Evolutionary conservation across 2,888 invertebrate species (phyloP).

Genomic region (Notocelia uddmanniana): DNA sequence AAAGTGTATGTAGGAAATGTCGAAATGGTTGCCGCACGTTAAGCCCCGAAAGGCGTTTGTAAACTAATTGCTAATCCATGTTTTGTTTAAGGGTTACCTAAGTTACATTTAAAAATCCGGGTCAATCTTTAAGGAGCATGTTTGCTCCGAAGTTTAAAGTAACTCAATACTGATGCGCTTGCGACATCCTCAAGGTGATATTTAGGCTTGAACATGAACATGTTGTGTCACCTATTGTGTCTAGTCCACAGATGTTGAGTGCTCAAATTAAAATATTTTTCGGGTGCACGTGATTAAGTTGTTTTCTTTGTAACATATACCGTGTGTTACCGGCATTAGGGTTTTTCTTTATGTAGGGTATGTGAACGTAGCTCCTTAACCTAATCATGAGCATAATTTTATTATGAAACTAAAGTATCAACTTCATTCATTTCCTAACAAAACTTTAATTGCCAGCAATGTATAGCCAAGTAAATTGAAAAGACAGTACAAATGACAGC

Average conservation of each 20-base stretch:
- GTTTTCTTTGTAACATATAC: no score
- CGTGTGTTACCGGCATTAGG: no score
- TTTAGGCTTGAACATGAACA: not conserved
- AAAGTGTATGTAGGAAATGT: conserved; percentile 30
- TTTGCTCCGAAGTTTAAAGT: conserved; percentile 24
- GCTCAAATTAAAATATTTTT: not conserved
- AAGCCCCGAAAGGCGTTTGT: conserved; percentile 39
- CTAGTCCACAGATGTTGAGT: not conserved
- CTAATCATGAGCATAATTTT: no score
- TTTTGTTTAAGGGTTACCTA: conserved; percentile 45
- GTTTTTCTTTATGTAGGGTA: no score
- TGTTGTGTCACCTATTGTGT: conserved; percentile 18
- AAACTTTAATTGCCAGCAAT: no score
- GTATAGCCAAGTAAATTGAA: no score
- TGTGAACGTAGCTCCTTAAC: no score
- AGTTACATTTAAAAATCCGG: conserved; percentile 37
- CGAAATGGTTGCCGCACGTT: conserved; percentile 28
- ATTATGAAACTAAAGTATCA: no score
- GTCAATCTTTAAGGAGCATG: conserved; percentile 34
- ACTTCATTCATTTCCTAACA: no score
- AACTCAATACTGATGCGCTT: conserved; percentile 31
- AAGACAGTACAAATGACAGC: no score
- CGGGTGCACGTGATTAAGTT: not conserved
- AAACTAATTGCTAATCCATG: conserved; percentile 43
- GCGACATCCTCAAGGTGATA: conserved; percentile 27